Evolutionary conservation across 2,888 invertebrate genomes (phyloP).

Genomic region (Oscheius sp.): DNA sequence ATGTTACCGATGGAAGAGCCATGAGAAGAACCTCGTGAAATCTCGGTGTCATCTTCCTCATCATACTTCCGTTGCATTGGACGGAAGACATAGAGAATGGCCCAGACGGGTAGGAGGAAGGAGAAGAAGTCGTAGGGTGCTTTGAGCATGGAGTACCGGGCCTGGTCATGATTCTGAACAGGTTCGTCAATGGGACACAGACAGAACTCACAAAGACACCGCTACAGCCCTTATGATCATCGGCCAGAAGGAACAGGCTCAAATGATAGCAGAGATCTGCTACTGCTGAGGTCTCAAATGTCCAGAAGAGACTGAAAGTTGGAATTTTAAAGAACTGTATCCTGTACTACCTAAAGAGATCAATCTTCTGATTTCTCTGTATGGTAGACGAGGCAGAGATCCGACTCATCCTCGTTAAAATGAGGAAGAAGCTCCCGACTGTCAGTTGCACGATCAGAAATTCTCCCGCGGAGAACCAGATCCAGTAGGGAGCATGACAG

Average conservation of each 20-base stretch:
- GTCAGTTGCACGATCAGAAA: conserved; percentile 60
- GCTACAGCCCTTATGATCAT: conserved; percentile 56
- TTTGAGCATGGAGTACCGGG: conserved; percentile 54
- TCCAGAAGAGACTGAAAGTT: conserved; percentile 47
- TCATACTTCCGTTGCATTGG: conserved; percentile 14
- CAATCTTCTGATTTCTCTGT: conserved; percentile 44
- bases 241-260: conserved; percentile 55
- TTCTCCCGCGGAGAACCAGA: conserved; percentile 61
- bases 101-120: conserved; percentile 62
- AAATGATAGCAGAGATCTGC: conserved; percentile 60
- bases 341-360: conserved; percentile 46
- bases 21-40: conserved; percentile 10
- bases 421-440: conserved; percentile 57
- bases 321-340: background rate
- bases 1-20: conserved; percentile 32
- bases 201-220: conserved; percentile 59
- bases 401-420: conserved; percentile 54
- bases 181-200: background rate
- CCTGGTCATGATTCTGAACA: conserved; percentile 59
- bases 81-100: conserved; percentile 62
- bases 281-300: conserved; percentile 56
- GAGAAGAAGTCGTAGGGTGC: conserved; percentile 57
- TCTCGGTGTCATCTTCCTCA: conserved; percentile 24
- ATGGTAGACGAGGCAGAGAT: conserved; percentile 58
- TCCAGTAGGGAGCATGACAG: conserved; percentile 63